Evolutionary conservation across 2,113 vertebrate genomes (phyloP), one percentile per base, ranked within the genome.

Genomic region (Corythornis vintsioides): DNA sequence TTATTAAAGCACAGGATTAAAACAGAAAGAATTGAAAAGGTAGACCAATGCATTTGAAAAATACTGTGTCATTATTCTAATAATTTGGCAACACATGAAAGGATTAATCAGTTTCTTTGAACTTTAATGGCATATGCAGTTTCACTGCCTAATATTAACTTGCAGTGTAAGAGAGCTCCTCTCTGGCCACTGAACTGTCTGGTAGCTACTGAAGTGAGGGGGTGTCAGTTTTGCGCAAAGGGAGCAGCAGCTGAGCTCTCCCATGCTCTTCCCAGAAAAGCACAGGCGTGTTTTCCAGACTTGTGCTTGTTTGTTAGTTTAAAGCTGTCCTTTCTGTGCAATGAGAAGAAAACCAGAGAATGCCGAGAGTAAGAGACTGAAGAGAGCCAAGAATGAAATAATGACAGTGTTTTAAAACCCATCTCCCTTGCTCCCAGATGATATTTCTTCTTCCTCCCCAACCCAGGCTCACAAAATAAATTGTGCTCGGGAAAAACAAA

Each of bases 61-160:
- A 78, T 40, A 14, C 2, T 8, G 10, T 11, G 9, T 91, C 15
- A 84, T 93, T 93, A 63, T 91, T 81, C 33, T 92, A 83, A 82
- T 93, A 94, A 90, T 94, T 76, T 93, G 91, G 83, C 92, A 89
- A 33, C 15, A 90, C 76, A 88, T 96, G 83, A 96, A 93, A 96
- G 89, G 63, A 89, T 71, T 89, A 84, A 95, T 93, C 75, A 93
- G 40, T 63, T 88, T 87, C 89, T 96, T 95, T 95, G 92, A 97
- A 96, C 72, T 93, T 83, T 67, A 94, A 89, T 83, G 78, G 47
- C 81, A 83, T 87, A 81, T 1, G 20, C 81, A 60, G 74, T 92
- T 96, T 94, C 86, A 63, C 28, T 89, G 79, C 47, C 89, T 94
- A 53, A 59, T 92, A 91, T 89, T 93, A 92, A 94, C 75, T 90